phyloP scores from a whole-genome alignment of 92 coral and sea anemone species.

The Palythoa grandiflora region DNA sequence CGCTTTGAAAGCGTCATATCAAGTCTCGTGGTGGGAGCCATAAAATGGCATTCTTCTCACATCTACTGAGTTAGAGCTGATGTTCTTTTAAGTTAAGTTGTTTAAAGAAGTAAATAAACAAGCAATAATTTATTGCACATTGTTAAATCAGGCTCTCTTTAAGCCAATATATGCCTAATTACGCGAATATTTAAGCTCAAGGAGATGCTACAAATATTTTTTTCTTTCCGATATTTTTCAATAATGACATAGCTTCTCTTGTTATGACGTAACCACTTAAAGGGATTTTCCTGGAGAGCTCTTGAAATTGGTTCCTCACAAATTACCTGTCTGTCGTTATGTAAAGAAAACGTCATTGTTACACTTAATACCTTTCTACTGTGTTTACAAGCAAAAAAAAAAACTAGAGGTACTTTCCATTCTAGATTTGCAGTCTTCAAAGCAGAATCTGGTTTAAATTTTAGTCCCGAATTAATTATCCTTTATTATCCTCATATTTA shows the following conservation, averaged over 20 bases:
- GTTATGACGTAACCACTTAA: background rate
- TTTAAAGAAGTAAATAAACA: background rate
- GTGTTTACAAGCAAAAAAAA: background rate
- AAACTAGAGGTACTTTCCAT: slow-evolving; percentile 7
- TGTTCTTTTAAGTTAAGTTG: background rate
- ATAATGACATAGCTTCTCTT: no score
- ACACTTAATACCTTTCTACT: background rate
- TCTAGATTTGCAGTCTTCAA: background rate
- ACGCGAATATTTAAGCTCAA: no score
- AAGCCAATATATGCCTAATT: no score
- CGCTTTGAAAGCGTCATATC: background rate
- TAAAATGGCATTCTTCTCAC: background rate
- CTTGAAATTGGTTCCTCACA: background rate
- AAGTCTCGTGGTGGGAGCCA: background rate
- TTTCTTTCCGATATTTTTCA: no score
- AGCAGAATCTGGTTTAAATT: background rate
- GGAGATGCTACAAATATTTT: no score
- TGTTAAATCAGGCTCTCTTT: no score
- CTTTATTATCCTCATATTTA: background rate
- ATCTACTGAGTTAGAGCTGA: background rate
- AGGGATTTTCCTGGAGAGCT: background rate
- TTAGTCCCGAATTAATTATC: background rate
- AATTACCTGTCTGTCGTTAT: background rate
- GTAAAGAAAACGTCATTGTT: slow-evolving; percentile 8
- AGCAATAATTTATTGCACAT: background rate